Percentiles rank a stretch among this genome's conserved stretches.
Conservation (phyloP, 2,888 invertebrate genomes). For the Rhagophthalmus giganteus region DNA sequence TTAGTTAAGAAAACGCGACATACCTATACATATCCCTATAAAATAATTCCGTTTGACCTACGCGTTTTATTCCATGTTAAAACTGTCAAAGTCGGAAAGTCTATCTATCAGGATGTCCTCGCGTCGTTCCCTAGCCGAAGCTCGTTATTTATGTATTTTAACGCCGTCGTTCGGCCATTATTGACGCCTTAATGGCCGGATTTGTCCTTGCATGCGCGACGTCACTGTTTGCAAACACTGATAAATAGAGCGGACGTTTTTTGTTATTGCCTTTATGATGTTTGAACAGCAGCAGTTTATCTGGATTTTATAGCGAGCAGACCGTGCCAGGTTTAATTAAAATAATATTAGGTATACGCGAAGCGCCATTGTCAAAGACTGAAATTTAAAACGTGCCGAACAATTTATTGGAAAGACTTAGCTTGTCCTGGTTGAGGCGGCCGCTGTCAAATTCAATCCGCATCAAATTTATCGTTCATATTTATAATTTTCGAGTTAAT, state of each 20-base stretch:
- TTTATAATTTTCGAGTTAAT: no score
- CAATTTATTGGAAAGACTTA: conserved; percentile 23
- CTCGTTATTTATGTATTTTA: conserved; percentile 56
- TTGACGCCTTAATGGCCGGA: conserved; percentile 57
- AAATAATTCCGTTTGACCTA: no score
- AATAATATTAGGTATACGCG: conserved; percentile 32
- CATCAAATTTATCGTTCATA: conserved; percentile 3
- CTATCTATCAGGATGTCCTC: conserved; percentile 48
- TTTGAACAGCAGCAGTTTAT: conserved; percentile 46
- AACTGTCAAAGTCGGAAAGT: conserved; percentile 37
- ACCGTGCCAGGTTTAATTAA: conserved; percentile 39
- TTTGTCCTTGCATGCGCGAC: conserved; percentile 54
- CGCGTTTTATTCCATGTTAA: no score
- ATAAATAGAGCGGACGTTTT: conserved; percentile 50
- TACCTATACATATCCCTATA: no score
- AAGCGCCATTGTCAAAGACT: conserved; percentile 24
- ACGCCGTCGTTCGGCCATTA: conserved; percentile 55
- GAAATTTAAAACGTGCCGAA: conserved; percentile 32
- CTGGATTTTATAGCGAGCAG: conserved; percentile 39
- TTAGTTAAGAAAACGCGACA: no score
- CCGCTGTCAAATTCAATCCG: conserved; percentile 6
- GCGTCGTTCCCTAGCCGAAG: conserved; percentile 33
- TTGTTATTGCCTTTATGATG: conserved; percentile 44
- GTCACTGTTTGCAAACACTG: conserved; percentile 56
- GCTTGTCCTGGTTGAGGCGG: conserved; percentile 9